Evolutionary conservation across 1,140 invertebrate genomes (phyloP).

Genomic region (Euschistus heros): DNA sequence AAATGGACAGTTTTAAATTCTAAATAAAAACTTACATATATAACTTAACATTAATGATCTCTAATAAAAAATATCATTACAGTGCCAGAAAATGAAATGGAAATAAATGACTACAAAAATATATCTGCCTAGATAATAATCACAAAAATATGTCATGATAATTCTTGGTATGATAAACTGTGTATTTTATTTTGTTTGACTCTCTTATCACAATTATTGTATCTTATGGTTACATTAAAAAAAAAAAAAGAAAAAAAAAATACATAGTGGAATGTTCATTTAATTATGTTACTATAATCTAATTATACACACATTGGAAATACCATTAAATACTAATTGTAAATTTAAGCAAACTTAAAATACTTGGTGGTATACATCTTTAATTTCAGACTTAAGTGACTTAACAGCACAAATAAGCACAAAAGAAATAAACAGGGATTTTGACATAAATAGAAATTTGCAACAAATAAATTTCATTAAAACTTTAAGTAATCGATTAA

Average conservation of each 20-base stretch:
- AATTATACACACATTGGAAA: conserved; percentile 1
- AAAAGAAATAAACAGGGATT: background rate
- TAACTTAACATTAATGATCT: background rate
- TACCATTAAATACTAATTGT: background rate
- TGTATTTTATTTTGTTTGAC: no score
- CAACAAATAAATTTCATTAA: no score
- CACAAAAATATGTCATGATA: no score
- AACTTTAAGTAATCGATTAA: background rate
- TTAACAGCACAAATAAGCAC: background rate
- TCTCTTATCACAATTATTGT: no score
- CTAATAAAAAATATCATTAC: background rate
- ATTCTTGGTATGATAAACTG: no score
- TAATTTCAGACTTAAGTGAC: background rate
- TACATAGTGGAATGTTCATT: background rate
- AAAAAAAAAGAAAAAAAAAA: background rate
- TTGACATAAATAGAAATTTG: background rate
- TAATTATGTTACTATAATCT: background rate
- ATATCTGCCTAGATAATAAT: no score
- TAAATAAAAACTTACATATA: background rate
- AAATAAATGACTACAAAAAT: no score
- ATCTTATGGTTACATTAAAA: background rate
- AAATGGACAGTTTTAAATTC: background rate
- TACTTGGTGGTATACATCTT: conserved; percentile 3
- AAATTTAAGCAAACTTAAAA: conserved; percentile 8
- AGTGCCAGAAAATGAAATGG: background rate